Conservation (phyloP, 2,797 vertebrate genomes). For the Orientallactaga sibirica region DNA sequence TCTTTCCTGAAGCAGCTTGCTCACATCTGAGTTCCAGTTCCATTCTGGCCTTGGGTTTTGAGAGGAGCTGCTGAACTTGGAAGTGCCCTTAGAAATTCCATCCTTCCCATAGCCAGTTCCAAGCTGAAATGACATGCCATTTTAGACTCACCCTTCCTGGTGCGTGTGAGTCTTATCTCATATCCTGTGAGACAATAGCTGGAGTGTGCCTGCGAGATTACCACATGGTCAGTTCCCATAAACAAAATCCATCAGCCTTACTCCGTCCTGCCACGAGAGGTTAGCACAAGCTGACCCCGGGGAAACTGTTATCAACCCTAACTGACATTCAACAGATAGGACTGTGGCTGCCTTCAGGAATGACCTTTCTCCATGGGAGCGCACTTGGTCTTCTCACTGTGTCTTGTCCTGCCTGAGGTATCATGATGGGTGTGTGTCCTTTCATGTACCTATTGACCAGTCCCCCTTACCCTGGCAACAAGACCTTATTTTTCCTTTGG, state of each 20-base stretch:
- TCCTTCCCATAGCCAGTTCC: background rate
- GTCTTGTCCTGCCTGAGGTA: background rate
- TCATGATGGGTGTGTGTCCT: fast-evolving
- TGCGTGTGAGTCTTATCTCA: conserved; percentile 60
- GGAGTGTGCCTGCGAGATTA: conserved; percentile 46
- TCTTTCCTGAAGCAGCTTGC: fast-evolving
- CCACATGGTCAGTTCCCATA: conserved; percentile 27
- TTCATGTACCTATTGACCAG: background rate
- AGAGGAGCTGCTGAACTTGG: background rate
- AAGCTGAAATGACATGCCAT: background rate
- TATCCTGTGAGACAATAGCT: conserved; percentile 70
- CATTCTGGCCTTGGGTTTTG: background rate
- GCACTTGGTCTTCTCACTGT: background rate
- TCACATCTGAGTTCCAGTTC: background rate
- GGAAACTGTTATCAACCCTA: background rate
- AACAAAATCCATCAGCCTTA: conserved; percentile 59
- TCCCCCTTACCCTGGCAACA: background rate
- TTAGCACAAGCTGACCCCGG: background rate
- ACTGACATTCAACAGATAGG: background rate
- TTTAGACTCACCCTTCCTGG: conserved; percentile 75
- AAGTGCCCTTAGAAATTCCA: background rate
- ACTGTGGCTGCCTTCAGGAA: fast-evolving
- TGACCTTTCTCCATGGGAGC: fast-evolving
- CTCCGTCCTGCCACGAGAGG: background rate
- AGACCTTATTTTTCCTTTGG: background rate